Base-by-base conservation (phyloP, 35 echinoderm and acorn worm species). In the Holothuria glaberrima region DNA sequence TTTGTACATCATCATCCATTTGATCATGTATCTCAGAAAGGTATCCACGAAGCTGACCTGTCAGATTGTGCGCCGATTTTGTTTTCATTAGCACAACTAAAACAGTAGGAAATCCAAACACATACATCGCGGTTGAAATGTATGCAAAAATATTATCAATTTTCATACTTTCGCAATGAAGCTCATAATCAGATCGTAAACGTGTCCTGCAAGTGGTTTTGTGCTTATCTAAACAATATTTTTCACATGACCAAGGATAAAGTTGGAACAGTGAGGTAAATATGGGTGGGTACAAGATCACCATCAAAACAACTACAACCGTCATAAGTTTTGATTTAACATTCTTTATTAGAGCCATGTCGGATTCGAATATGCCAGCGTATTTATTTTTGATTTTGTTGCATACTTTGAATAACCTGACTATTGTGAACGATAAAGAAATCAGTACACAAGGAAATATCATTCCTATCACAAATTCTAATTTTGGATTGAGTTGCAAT, bases 271-370 rank as follows among this genome's bases (percentile, higher is more conserved):
- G 83, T 0, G 78, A 75, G 10, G 38, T 63, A 45, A 58, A 91
- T 24, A 85, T n/a, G 64, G 63, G 68, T 25, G 78, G 78, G 48
- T 91, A 91, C 6, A 75, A 69, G 19, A 91, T 56, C 34, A 90
- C 80, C 13, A 90, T 58, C 38, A 82, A 16, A 30, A 82, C 57
- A 7, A 90, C 46, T 13, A 80, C 73, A 62, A 50, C 25, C 13
- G 76, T 79, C 35, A 78, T 16, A 17, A 73, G 10, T 73, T 32
- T 73, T 17, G 69, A 73, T 35, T 32, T 73, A 12, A 73, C 32
- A 12, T 20, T 71, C 27, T 24, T 10, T 14, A 71, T 14, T 26
- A 14, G 19, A 71, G 19, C 9, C 19, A 18, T 12, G 27, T 14
- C 12, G 12, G 68, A 12, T 26, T 10, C 12, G 68, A 18, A 20